These are phyloP conservation scores for Neodiprion pinetum DNA, from an alignment of 1,140 invertebrate genomes.

Conservation along the genomic window DNA sequence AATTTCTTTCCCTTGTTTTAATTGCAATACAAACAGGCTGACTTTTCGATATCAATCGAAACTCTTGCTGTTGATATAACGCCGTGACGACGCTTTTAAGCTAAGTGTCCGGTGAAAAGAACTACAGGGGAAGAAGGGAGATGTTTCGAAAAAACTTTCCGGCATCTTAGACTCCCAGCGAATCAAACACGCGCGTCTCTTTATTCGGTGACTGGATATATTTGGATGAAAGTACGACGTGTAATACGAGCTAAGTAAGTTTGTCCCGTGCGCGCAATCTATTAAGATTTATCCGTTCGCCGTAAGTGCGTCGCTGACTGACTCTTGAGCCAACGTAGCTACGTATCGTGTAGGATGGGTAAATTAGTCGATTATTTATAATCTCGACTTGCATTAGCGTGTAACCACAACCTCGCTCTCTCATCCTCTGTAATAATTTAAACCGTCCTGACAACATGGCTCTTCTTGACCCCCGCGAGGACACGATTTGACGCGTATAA, in stretches of 20 bases:
- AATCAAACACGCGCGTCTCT: no score
- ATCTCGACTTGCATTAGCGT: background rate
- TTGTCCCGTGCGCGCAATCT: background rate
- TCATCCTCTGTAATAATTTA: background rate
- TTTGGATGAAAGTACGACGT: background rate
- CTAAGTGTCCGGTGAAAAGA: no score
- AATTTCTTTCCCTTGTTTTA: no score
- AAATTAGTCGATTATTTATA: constrained; percentile 6
- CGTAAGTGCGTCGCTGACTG: background rate
- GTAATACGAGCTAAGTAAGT: background rate
- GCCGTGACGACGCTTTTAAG: no score
- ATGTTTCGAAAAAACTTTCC: no score
- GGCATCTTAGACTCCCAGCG: no score
- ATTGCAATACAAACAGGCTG: no score
- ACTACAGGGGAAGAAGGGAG: no score
- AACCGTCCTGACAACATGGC: background rate
- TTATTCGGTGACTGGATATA: no score
- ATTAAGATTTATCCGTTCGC: constrained; percentile 2
- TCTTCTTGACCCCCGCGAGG: no score
- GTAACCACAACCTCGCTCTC: background rate
- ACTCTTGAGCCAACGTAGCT: background rate
- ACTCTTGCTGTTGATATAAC: no score
- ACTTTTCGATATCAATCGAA: no score
- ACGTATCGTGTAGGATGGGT: background rate
- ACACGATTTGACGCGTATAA: background rate